Percentiles rank a stretch among this genome's conserved stretches.
These are phyloP conservation scores for Rynchops niger DNA, from an alignment of 2,113 vertebrate genomes.

Conservation along the genomic window DNA sequence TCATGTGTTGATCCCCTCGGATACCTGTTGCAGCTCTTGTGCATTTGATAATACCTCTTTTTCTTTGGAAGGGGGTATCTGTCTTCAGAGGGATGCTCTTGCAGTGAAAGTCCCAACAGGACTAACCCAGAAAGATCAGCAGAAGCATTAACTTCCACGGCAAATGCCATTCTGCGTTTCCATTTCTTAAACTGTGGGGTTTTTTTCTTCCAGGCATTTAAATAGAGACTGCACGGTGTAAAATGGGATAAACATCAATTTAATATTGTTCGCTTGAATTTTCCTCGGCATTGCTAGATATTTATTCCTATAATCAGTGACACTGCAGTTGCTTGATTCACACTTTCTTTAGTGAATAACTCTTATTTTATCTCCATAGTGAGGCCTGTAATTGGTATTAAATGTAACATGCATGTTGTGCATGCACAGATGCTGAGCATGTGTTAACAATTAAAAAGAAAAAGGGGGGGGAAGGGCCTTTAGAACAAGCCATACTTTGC, in stretches of 20 bases:
- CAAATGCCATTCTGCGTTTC: not conserved
- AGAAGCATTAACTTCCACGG: not conserved
- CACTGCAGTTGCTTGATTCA: not conserved
- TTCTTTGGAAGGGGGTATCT: not conserved
- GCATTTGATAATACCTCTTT: not conserved
- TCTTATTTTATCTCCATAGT: not conserved
- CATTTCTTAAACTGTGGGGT: not conserved
- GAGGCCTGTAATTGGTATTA: not conserved
- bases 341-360: not conserved
- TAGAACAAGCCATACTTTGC: not conserved
- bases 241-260: not conserved
- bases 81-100: not conserved
- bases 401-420: not conserved
- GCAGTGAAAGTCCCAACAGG: not conserved
- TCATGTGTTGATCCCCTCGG: not conserved
- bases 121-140: not conserved
- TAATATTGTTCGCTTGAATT: not conserved
- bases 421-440: not conserved
- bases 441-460: not conserved
- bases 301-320: not conserved
- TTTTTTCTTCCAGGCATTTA: constrained; percentile 9
- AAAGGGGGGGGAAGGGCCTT: not conserved
- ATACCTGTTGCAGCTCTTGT: not conserved
- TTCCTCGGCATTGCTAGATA: not conserved
- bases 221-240: not conserved